Base-by-base conservation (phyloP, 1,140 invertebrate genomes). In the Phthorimaea operculella region DNA sequence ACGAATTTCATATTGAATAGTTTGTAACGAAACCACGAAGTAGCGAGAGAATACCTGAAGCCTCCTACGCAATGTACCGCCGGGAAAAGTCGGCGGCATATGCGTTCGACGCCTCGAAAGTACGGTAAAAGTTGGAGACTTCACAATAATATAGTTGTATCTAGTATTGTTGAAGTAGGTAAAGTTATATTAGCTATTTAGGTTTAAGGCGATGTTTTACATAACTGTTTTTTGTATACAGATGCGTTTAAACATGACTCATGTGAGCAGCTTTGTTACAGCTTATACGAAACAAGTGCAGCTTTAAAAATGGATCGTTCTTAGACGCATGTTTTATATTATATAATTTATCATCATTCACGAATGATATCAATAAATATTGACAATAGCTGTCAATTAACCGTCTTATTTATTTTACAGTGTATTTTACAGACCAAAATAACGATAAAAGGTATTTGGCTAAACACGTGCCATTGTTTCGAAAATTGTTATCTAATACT, bases 381-480 rank as follows among this genome's bases (percentile, higher is more conserved):
- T 39, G 36, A 47, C 15, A 28, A 54, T 36, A 11, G 21, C 50
- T 57, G 59, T 60, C 51, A 57, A 57, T 60, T 57, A 39, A 39
- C 36, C 10, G 36, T 39, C 36, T 57, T 33, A 54, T 44, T 51
- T 36, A 51, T 45, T 51, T n/a, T n/a, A n/a, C n/a, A n/a, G n/a
- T n/a, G n/a, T 51, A 58, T 57, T n/a, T n/a, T n/a, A n/a, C 33
- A 51, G 50, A 60, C 54, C 55, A 55, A 60, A 52, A 53, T 53
- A 42, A 55, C 28, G 52, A 62, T n/a, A n/a, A n/a, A 54, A 62
- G 58, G 56, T 49, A 54, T 70, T 74, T 76, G 74, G 80, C 79
- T 74, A 64, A 70, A 72, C 58, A 64, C 64, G 79, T 83, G 80
- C 80, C 80, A 83, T 83, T 72, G 70, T 74, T 76, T 69, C 64